Evolutionary conservation across 2,888 invertebrate species (phyloP), one percentile per base, ranked within the genome.

Genomic region (Synanthedon formicaeformis): DNA sequence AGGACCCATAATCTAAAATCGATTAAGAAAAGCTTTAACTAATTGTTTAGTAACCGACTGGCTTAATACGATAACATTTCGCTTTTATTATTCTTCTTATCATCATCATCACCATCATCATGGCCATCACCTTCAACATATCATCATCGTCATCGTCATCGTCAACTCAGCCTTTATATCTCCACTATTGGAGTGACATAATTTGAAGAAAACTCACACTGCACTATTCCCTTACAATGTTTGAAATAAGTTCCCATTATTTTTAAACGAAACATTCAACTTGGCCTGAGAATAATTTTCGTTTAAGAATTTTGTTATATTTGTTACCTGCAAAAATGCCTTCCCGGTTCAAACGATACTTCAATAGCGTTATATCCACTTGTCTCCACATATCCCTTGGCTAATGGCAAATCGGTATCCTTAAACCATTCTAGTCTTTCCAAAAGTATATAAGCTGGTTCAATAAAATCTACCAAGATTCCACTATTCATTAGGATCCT

Each of bases 391-490:
- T 61, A 83, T 0, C 69, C 78, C 41, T 74, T 76, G 0, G 72
- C 66, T 1, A 57, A 52, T 0, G 78, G 75, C 1, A 78, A 2
- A 4, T 71, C 68, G 27, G 60, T 58, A 52, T 81, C 80, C 1
- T 62, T 60, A 40, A 85, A 85, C 83, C 82, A 87, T 53, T 81
- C 75, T 48, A 86, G 81, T 8, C 60, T 62, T 56, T 87, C 86
- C 51, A 87, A 45, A 0, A 86, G 53, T 16, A 85, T 18, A 58
- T 86, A 72, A 0, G 76, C 75, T n/a, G 75, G 67, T 55, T 84
- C 81, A 6, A 81, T 70, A 27, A 67, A 65, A 14, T 81, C 78
- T 2, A 78, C 57, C 0, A 73, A 70, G 2, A 68, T 57, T 2
- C 80, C 78, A 57, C 69, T 64, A 51, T 87, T 80, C 0, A 67